Conservation (phyloP, 2,113 vertebrate genomes). For the Pyxicephalus adspersus region DNA sequence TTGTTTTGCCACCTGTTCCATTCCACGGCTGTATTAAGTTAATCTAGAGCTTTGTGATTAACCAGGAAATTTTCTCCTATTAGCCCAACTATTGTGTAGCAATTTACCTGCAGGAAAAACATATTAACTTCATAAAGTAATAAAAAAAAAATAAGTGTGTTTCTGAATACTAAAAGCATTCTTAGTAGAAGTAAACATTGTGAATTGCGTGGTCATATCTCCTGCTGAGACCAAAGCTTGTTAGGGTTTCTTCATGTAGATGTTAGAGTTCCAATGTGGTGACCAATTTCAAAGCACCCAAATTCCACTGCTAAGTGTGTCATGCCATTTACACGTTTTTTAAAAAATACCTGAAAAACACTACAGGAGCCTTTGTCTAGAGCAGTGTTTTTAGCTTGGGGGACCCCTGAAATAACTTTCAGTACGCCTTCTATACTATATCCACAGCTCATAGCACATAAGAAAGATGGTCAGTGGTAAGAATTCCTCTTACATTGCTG, state of each 20-base stretch:
- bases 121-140: conserved; percentile 44
- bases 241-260: not conserved
- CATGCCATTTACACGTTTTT: too few relatives aligned
- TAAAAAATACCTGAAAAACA: too few relatives aligned
- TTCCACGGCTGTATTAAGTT: conserved; percentile 81
- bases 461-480: too few relatives aligned
- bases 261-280: not conserved
- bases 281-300: too few relatives aligned
- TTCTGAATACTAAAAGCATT: conserved; percentile 28
- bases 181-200: not conserved
- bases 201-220: not conserved
- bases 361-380: too few relatives aligned
- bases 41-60: conserved; percentile 81
- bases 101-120: conserved; percentile 58
- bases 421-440: too few relatives aligned
- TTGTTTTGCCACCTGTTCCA: conserved; percentile 84
- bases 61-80: conserved; percentile 69
- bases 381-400: too few relatives aligned
- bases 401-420: too few relatives aligned
- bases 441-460: too few relatives aligned
- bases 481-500: too few relatives aligned
- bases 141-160: conserved; percentile 10
- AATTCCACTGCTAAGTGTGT: too few relatives aligned
- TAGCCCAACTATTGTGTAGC: conserved; percentile 56
- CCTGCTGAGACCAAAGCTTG: not conserved